Base-by-base conservation (phyloP, 2,113 vertebrate genomes). In the Platysternon megacephalum region DNA sequence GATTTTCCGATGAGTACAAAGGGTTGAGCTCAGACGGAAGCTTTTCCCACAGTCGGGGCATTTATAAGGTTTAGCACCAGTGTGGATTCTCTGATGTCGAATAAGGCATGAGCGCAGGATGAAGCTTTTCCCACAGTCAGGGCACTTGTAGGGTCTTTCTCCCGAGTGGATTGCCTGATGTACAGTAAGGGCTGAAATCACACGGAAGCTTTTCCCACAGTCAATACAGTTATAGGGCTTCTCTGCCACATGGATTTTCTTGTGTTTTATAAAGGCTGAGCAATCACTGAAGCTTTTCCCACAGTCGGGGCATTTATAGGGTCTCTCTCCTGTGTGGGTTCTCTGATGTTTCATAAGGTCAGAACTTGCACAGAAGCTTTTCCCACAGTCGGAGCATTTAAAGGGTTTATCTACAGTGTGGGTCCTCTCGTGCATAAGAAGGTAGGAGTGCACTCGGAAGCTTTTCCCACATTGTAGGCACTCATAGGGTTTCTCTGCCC, bases 31-130 rank as follows among this genome's bases (percentile, higher is more conserved):
- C 32, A 19, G 61, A n/a, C 16, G 32, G 79, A 90, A 96, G 46
- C 87, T 88, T 17, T 79, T 78, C 13, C 96, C 96, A 2, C 96
- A 96, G 1, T 61, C 83, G 9, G 0, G 0, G 17, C 91, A 93
- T 5, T 13, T 46, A 19, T 82, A 89, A 0, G 91, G 91, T 35
- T 90, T 95, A 89, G 96, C 95, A 42, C 88, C 97, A 1, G 95
- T 97, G 85, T 98, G 97, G 17, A 95, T 97, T 46, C 97, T 89
- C 85, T 94, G 97, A n/a, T 98, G 98, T 12, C 96, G 95, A 46
- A 94, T 94, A 17, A 98, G 97, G 82, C 14, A 17, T n/a, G 61
- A 68, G 13, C 16, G 7, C 35, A 8, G 6, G 16, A 2, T 8
- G 16, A 68, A 68, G 32, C 32, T 68, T 68, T 68, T 35, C 7